Evolutionary conservation across 2,797 vertebrate species (phyloP), one percentile per base, ranked within the genome.

Genomic region (Syncerus caffer): DNA sequence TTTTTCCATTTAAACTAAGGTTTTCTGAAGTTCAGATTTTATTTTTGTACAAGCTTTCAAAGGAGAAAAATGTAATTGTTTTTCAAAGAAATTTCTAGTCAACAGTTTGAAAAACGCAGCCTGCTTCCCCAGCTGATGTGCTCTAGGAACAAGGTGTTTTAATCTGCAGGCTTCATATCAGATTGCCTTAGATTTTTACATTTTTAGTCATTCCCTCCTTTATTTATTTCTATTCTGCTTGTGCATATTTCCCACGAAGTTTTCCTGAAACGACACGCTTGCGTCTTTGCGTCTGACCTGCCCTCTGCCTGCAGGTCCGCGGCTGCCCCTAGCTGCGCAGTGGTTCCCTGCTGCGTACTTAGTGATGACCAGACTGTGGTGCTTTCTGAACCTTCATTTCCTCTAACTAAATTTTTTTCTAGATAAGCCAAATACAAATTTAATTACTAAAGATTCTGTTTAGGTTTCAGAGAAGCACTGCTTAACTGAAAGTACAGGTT

Each of bases 21-120:
- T 29, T 60, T 74, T 86, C 55, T 82, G 51, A 83, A 58, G 19
- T 60, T 15, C 19, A 53, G 29, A 13, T 58, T 84, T 76, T 57
- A 62, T 76, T 89, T 80, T 85, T 93, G 45, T 34, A 51, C 29
- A 55, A 9, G 27, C 42, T 95, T 94, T 92, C 31, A 47, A 57
- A 84, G 74, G 29, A 83, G 47, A 90, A 78, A 90, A 92, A 45
- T 60, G 51, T 64, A n/a, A 55, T 23, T 12, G 12, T 8, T 89
- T 93, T 83, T 27, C 4, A 42, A 45, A 79, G 34, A 42, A 89
- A 80, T 16, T 11, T 88, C 58, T 85, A 85, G 60, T 90, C 17
- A 16, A 79, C 38, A 87, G 42, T 27, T 42, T 93, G 79, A 51
- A 71, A 91, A 62, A 53, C 13, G 7, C 13, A 62, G 16, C 6